Percentiles rank a stretch among this genome's conserved stretches.
phyloP scores from a whole-genome alignment of 2,113 vertebrate species.

The Chamaetylas fuelleborni region DNA sequence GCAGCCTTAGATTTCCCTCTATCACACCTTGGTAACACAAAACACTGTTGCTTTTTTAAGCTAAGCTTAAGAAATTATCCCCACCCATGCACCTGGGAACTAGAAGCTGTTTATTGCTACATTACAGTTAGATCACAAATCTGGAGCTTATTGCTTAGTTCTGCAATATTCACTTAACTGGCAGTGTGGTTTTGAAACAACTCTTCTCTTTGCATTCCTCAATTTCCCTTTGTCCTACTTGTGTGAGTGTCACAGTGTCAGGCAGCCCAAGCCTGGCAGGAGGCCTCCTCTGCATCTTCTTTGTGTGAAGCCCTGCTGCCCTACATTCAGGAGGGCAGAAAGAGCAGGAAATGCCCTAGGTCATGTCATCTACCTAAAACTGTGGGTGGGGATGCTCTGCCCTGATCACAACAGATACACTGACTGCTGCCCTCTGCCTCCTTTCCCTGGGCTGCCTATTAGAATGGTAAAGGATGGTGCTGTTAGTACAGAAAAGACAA shows the following conservation, averaged over 20 bases:
- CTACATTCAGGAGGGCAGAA: neutral
- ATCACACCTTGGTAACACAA: neutral
- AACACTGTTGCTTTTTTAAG: neutral
- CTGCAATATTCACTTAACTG: neutral
- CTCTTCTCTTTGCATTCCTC: neutral
- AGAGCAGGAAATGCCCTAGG: neutral
- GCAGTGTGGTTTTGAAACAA: neutral
- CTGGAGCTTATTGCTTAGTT: neutral
- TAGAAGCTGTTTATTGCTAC: neutral
- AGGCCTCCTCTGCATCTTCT: neutral
- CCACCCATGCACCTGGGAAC: neutral
- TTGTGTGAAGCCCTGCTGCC: neutral
- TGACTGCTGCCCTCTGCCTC: neutral
- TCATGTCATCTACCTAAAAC: neutral
- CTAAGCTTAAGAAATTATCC: neutral
- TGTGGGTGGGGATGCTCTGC: too few relatives aligned
- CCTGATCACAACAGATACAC: neutral
- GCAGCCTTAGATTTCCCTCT: neutral
- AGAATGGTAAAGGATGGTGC: neutral
- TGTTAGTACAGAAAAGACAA: neutral
- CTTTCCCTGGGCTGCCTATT: neutral
- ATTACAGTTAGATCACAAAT: neutral
- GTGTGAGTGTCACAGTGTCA: neutral
- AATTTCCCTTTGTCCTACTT: neutral
- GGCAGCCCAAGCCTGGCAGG: neutral